Base-by-base conservation (phyloP, 1,140 invertebrate genomes). In the Drosophila persimilis region DNA sequence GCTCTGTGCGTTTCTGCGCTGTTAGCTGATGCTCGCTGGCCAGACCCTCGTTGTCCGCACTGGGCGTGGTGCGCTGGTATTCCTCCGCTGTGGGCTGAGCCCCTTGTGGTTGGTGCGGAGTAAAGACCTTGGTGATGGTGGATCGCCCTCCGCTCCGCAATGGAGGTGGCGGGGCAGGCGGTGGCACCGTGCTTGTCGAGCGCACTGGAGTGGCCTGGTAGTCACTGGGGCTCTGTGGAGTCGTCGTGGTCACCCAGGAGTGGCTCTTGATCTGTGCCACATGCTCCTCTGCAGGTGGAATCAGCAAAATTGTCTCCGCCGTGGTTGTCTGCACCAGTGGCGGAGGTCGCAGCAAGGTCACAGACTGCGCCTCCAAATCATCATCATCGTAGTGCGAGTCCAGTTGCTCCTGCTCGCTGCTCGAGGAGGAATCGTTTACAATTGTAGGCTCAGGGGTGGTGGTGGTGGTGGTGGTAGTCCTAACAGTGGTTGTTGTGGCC, bases 71-170 rank as follows among this genome's bases (percentile, higher is more conserved):
- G 11, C 89, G 77, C 22, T 89, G 80, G 45, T 91, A 91, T 44
- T 91, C 90, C 69, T 91, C 90, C 0, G 90, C 90, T 6, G 89
- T 90, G 24, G 90, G 90, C 43, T 86, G 81, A 54, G 74, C 56
- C 53, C 85, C 43, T 60, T 86, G 76, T 55, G 74, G 81, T 26
- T 81, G 77, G 24, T 89, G 91, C 4, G 93, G 93, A 3, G 93
- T 93, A n/a, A 91, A 80, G n/a, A 95, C 93, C 90, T 95, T 95
- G 0, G 94, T 94, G 47, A 95, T 95, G 2, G 92, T 95, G 6
- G 94, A 92, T 29, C 93, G 91, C 11, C 94, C 94, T 3, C 60
- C 77, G 0, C 52, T 35, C 11, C 70, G 35, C 13, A 72, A 8
- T 2, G 57, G 51, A 6, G 69, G 71, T 74, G 64, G 63, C 6